A percentile compares a stretch with the other conserved stretches of the same genome.
phyloP scores from a whole-genome alignment of 2,797 vertebrate genomes.

The Oreortyx pictus region DNA sequence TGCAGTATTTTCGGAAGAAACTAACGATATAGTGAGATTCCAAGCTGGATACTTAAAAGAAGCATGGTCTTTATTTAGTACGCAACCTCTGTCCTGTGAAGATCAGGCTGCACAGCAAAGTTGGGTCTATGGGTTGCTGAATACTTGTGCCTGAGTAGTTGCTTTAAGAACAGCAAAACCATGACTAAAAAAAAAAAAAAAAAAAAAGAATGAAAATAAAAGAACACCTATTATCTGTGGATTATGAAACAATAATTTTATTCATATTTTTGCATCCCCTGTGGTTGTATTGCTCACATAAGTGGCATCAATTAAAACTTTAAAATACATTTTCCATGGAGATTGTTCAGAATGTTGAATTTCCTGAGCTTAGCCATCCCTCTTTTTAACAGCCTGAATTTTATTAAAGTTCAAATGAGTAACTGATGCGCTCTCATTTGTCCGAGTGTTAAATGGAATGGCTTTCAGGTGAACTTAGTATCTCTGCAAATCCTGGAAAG shows the following conservation, averaged over 20 bases:
- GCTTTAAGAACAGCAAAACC: not conserved
- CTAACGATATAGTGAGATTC: not conserved
- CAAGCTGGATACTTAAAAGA: not conserved
- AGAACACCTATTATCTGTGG: not conserved
- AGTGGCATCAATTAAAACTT: not conserved
- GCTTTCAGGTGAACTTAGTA: not conserved
- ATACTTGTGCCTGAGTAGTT: not conserved
- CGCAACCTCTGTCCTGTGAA: not conserved
- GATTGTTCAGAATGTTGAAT: not conserved
- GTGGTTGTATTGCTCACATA: not conserved
- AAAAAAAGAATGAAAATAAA: too few species aligned
- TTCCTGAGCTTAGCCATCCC: not conserved
- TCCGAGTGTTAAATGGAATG: not conserved
- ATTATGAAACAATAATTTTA: not conserved
- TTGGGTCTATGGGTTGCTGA: not conserved
- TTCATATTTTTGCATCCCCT: not conserved
- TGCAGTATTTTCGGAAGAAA: not conserved
- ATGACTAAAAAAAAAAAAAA: too few species aligned
- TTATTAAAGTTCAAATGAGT: not conserved
- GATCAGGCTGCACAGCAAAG: not conserved
- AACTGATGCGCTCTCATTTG: not conserved
- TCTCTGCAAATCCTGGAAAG: not conserved
- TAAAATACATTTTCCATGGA: not conserved
- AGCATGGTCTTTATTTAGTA: not conserved
- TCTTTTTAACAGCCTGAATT: not conserved